phyloP scores from a whole-genome alignment of 2,113 vertebrate genomes.

The Chloropsis hardwickii region DNA sequence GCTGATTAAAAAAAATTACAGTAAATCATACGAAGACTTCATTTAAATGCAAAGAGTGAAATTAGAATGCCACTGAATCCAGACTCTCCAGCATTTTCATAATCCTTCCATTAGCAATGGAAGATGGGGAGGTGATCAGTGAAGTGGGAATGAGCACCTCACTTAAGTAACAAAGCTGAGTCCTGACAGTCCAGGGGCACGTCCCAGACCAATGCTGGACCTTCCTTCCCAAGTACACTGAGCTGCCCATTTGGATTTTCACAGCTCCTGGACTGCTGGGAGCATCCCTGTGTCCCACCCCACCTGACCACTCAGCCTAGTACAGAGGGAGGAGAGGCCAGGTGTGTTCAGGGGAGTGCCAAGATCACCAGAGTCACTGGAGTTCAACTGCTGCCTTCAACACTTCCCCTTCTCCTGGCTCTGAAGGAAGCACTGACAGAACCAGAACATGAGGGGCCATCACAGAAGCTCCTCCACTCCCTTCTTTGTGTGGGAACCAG shows the following conservation, averaged over 20 bases:
- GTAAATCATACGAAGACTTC: neutral
- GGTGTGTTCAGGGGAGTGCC: neutral
- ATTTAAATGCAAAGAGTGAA: neutral
- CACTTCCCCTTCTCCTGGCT: neutral
- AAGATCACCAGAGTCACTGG: neutral
- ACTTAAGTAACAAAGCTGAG: neutral
- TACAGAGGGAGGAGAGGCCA: neutral
- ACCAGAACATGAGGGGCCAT: neutral
- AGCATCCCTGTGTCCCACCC: neutral
- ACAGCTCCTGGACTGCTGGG: neutral
- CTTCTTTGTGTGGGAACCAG: accelerated
- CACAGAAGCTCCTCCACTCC: neutral
- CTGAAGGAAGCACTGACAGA: neutral
- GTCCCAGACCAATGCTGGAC: neutral
- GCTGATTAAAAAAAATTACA: neutral
- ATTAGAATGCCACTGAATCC: neutral
- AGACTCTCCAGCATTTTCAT: neutral
- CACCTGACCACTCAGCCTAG: neutral
- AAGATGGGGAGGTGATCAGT: neutral
- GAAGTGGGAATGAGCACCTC: neutral
- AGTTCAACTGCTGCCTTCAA: neutral
- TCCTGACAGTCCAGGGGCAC: neutral
- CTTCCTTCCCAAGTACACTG: neutral
- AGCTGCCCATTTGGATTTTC: neutral
- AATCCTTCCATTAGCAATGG: neutral